These are phyloP conservation scores for Triplophysa yarkandensis DNA, from an alignment of 2,797 vertebrate genomes.

Conservation along the genomic window DNA sequence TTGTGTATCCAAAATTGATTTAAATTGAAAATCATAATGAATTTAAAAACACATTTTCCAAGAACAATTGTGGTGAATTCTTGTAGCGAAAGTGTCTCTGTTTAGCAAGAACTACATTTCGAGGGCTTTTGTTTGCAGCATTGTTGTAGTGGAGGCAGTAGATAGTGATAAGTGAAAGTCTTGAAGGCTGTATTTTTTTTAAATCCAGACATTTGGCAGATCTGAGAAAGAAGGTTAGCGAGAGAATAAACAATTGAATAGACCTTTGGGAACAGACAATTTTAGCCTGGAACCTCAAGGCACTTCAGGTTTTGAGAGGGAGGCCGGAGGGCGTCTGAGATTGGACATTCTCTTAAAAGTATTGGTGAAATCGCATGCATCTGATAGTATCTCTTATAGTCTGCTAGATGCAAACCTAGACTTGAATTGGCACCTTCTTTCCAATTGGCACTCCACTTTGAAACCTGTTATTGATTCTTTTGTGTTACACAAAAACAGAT, in stretches of 20 bases:
- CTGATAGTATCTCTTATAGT: not conserved
- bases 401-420: not conserved
- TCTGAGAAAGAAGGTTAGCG: slow-evolving; percentile 19
- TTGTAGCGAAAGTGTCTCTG: slow-evolving; percentile 6
- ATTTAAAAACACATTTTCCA: too few species aligned
- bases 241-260: slow-evolving; percentile 33
- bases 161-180: slow-evolving; percentile 3
- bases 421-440: not conserved
- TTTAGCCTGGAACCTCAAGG: slow-evolving; percentile 28
- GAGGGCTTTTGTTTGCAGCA: not conserved
- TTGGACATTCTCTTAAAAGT: too few species aligned
- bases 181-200: slow-evolving; percentile 43
- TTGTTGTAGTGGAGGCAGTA: not conserved
- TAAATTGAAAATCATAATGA: too few species aligned
- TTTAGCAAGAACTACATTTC: not conserved
- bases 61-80: slow-evolving; percentile 27
- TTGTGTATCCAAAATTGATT: too few species aligned
- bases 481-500: too few species aligned
- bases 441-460: not conserved
- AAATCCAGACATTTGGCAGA: slow-evolving; percentile 38
- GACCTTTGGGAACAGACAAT: slow-evolving; percentile 10
- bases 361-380: not conserved
- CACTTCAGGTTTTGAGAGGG: slow-evolving; percentile 28
- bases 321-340: not conserved
- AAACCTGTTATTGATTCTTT: too few species aligned